A percentile compares a stretch with the other conserved stretches of the same genome.
Conservation (phyloP, 2,888 invertebrate species). For the Clivina fossor region DNA sequence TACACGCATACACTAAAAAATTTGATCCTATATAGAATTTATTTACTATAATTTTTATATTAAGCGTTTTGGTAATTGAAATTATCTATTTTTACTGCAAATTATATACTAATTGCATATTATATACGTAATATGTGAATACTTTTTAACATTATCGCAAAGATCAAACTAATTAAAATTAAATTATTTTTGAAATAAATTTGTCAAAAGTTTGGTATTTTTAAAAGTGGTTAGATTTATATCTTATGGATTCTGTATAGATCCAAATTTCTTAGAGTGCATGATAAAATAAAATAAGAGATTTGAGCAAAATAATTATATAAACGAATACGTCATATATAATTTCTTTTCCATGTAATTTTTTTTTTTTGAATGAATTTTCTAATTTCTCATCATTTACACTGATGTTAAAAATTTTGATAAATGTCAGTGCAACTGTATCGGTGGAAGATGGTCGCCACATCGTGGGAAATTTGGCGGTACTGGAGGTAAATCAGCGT, state of each 20-base stretch:
- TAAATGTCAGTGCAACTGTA: slow-evolving; percentile 48
- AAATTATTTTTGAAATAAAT: no score
- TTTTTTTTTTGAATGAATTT: slow-evolving; percentile 6
- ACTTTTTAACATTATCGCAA: no score
- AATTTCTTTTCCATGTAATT: slow-evolving; percentile 7
- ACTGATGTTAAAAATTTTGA: slow-evolving; percentile 1
- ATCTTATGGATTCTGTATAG: background rate
- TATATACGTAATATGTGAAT: no score
- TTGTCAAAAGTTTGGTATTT: no score
- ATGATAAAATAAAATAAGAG: slow-evolving; percentile 13
- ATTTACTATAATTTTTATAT: no score
- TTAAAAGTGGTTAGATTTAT: no score
- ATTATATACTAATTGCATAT: no score
- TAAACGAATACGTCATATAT: slow-evolving; percentile 9
- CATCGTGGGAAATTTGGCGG: slow-evolving; percentile 77
- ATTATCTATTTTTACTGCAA: no score
- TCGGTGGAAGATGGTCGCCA: slow-evolving; percentile 73
- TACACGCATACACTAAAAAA: slow-evolving; percentile 13
- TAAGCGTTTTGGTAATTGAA: no score
- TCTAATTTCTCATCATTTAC: slow-evolving; percentile 20
- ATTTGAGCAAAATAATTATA: slow-evolving; percentile 23
- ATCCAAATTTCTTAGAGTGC: background rate
- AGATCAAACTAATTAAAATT: no score
- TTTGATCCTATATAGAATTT: slow-evolving; percentile 10
- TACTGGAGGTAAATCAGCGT: slow-evolving; percentile 73